These are phyloP conservation scores for Felis catus DNA, from an alignment of 2,113 vertebrate genomes.

Conservation along the genomic window DNA sequence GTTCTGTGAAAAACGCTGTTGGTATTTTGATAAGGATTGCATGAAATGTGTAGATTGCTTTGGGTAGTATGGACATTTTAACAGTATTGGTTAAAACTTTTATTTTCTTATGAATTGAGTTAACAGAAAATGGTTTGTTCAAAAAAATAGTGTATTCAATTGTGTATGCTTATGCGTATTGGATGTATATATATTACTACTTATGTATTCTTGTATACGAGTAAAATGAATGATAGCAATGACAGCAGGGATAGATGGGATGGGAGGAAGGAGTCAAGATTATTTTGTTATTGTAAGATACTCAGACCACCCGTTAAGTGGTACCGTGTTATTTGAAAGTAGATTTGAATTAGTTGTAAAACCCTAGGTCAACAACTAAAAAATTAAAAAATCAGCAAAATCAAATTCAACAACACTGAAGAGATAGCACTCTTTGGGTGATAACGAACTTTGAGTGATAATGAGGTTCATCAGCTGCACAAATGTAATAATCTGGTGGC, in stretches of 20 bases:
- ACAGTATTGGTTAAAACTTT: not conserved
- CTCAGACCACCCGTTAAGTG: not conserved
- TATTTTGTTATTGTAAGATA: not conserved
- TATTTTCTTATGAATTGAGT: not conserved
- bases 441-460: not conserved
- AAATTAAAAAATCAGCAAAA: not conserved
- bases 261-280: not conserved
- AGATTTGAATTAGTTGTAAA: not conserved
- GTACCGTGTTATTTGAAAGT: not conserved
- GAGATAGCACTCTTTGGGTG: not conserved
- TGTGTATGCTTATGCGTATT: not conserved
- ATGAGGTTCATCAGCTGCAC: not conserved
- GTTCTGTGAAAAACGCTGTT: not conserved
- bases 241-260: not conserved
- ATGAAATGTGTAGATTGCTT: not conserved
- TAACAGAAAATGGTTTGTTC: not conserved
- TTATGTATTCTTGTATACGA: not conserved
- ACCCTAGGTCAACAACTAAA: not conserved
- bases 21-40: not conserved
- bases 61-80: not conserved
- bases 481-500: not conserved
- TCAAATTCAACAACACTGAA: not conserved
- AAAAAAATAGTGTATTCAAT: not conserved
- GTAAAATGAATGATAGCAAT: not conserved
- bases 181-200: not conserved